Conservation (phyloP, 2,888 invertebrate species). For the Drosophila melanosoma region DNA sequence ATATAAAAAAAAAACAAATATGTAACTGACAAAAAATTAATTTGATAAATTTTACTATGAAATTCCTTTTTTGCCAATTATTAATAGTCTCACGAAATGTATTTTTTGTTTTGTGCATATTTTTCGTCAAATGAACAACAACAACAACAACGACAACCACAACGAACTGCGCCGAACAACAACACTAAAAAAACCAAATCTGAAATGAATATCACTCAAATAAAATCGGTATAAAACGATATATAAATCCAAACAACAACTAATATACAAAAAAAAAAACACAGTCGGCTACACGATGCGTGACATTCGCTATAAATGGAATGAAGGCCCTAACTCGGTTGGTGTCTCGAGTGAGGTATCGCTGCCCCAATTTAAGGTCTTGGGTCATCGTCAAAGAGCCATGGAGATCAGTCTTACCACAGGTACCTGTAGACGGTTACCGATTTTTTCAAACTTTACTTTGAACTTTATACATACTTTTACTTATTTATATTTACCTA, state of each 20-base stretch:
- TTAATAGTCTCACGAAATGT: slow-evolving; percentile 85
- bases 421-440: slow-evolving; percentile 90
- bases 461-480: slow-evolving; percentile 55
- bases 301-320: slow-evolving; percentile 99
- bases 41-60: slow-evolving; percentile 47
- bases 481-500: slow-evolving; percentile 32
- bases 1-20: slow-evolving; percentile 25
- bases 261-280: slow-evolving; percentile 40
- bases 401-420: slow-evolving; percentile 98
- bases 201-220: slow-evolving; percentile 27
- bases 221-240: slow-evolving; percentile 30
- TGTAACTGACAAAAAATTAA: slow-evolving; percentile 28
- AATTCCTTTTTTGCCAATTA: slow-evolving; percentile 60
- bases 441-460: slow-evolving; percentile 82
- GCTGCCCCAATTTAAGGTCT: slow-evolving; percentile 98
- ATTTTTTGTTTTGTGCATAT: slow-evolving; percentile 84
- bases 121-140: slow-evolving; percentile 78
- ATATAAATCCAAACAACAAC: slow-evolving; percentile 41
- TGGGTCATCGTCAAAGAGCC: slow-evolving; percentile 97
- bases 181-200: slow-evolving; percentile 42
- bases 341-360: slow-evolving; percentile 98
- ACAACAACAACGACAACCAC: slow-evolving; percentile 55
- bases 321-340: slow-evolving; percentile 97
- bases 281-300: slow-evolving; percentile 98
- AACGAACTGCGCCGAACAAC: slow-evolving; percentile 53